Base-by-base conservation (phyloP, 2,113 vertebrate species). In the Erythrolamprus reginae region DNA sequence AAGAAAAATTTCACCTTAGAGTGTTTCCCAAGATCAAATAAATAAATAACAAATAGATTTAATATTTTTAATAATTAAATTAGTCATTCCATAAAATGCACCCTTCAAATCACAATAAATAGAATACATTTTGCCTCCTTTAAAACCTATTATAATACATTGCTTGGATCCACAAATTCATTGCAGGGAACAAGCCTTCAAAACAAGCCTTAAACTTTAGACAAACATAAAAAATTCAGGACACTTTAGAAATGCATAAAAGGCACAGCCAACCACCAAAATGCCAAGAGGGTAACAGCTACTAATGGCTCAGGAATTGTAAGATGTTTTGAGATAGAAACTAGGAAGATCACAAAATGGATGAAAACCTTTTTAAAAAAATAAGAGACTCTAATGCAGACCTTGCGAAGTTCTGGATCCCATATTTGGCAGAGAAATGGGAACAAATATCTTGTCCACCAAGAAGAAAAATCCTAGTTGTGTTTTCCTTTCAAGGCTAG, bases 41-140 rank as follows among this genome's bases (percentile, higher is more conserved):
- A 58, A 7, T 84, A 89, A 93, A 83, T n/a, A 87, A 92, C 85
- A 94, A 94, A 88, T 94, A 92, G 95, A 96, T 95, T 95, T 96
- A 96, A 96, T 95, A 93, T 83, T 93, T 93, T 95, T 94, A 96
- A 96, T 95, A 95, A 92, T 95, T 95, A 95, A 96, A 92, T 96
- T 92, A 95, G 90, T 96, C 92, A 96, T 91, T 94, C 93, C 91
- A 93, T 89, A 92, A 93, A 94, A 93, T 88, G 84, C 88, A 88
- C 92, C 91, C 91, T 93, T 91, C 89, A 93, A 96, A 95, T 93
- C 94, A 93, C 93, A 97, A 97, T 97, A 97, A 97, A 97, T 97
- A 96, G 92, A 94, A 94, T 93, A 83, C 55, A 91, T 83, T 84
- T 91, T 47, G 28, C 86, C 45, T 88, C 86, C 85, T 82, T 88